Percentiles rank a stretch among this genome's conserved stretches.
phyloP scores from a whole-genome alignment of 1,140 invertebrate species.

The Drosophila tsacasi region DNA sequence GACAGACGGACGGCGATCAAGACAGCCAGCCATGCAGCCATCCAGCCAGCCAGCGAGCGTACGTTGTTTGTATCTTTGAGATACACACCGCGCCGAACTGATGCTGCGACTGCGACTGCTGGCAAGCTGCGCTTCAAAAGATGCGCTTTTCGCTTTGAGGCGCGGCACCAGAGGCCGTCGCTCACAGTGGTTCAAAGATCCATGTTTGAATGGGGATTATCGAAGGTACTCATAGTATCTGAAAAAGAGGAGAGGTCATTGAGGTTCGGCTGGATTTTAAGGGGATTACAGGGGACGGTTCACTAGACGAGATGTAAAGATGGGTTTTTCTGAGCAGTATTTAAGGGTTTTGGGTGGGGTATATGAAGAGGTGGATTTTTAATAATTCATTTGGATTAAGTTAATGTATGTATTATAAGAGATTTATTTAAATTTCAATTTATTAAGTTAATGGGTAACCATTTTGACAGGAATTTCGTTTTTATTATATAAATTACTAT shows the following conservation, averaged over 20 bases:
- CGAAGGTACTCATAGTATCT: slow-evolving; percentile 18
- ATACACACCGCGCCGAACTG: slow-evolving; percentile 64
- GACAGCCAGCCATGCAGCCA: slow-evolving; percentile 4
- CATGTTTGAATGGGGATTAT: slow-evolving; percentile 28
- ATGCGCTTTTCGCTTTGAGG: slow-evolving; percentile 81
- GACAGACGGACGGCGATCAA: slow-evolving; percentile 45
- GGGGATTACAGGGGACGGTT: slow-evolving; percentile 27
- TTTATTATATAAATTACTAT: too few species aligned
- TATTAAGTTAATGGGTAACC: neutral
- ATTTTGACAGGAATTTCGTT: too few species aligned
- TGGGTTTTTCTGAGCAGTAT: neutral
- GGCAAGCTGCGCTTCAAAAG: slow-evolving; percentile 78
- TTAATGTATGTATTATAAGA: neutral
- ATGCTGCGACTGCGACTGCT: slow-evolving; percentile 36
- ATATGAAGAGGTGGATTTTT: neutral
- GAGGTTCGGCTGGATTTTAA: slow-evolving; percentile 14
- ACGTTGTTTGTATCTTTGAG: slow-evolving; percentile 78
- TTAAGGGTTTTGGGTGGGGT: neutral
- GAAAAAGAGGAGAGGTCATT: slow-evolving; percentile 8
- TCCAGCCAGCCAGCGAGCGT: slow-evolving; percentile 37
- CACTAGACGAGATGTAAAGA: slow-evolving; percentile 6
- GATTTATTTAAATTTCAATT: neutral
- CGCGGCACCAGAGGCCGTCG: slow-evolving; percentile 57
- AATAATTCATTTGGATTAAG: too few species aligned
- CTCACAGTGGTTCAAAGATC: slow-evolving; percentile 54